phyloP scores from a whole-genome alignment of 92 coral and sea anemone species.

The Siderastrea radians region DNA sequence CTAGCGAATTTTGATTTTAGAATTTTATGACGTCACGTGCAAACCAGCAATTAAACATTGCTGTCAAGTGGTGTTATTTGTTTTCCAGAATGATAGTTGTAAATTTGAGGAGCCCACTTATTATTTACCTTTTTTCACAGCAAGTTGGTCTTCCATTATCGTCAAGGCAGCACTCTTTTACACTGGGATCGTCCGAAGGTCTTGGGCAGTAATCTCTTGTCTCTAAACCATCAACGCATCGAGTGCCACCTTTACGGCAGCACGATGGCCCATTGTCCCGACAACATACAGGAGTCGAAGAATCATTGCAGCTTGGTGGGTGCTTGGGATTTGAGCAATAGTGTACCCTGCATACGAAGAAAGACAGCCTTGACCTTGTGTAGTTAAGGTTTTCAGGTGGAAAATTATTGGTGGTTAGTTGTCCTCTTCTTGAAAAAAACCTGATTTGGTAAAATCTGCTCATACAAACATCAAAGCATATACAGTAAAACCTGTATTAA shows the following conservation, averaged over 20 bases:
- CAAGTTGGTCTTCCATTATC: slow-evolving; percentile 11
- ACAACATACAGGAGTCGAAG: slow-evolving; percentile 7
- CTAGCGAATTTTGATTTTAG: too few relatives aligned
- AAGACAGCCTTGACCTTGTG: too few relatives aligned
- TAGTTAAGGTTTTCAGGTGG: too few relatives aligned
- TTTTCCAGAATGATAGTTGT: too few relatives aligned
- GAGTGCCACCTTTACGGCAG: not conserved
- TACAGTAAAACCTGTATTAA: too few relatives aligned
- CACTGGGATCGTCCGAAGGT: not conserved
- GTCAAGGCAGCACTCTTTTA: slow-evolving; percentile 8
- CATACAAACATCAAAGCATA: too few relatives aligned
- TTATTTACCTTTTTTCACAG: not conserved
- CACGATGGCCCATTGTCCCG: slow-evolving; percentile 4
- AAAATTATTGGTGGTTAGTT: too few relatives aligned
- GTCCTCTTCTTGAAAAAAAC: too few relatives aligned
- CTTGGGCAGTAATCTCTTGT: slow-evolving; percentile 20
- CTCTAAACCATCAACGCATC: not conserved
- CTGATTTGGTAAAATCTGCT: too few relatives aligned
- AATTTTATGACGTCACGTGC: too few relatives aligned
- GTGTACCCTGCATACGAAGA: not conserved
- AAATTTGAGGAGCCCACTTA: not conserved
- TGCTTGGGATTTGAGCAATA: slow-evolving; percentile 7
- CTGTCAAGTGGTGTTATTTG: too few relatives aligned
- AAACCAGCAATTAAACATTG: too few relatives aligned
- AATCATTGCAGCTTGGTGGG: slow-evolving; percentile 1